Percentiles rank a stretch among this genome's conserved stretches.
Conservation (phyloP, 2,797 vertebrate species). For the Discoglossus pictus region DNA sequence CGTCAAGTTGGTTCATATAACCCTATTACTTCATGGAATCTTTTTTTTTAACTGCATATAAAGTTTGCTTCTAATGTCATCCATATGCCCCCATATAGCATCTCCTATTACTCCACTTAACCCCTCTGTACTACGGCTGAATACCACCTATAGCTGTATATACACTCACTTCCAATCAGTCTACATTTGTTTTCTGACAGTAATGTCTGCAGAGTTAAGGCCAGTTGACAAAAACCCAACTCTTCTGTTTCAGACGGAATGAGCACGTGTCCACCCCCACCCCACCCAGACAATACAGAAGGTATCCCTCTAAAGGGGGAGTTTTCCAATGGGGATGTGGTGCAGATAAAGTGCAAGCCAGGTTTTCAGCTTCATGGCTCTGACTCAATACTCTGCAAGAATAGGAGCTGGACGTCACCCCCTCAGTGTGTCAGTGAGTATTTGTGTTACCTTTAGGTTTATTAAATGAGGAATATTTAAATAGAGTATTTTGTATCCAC, state of each 20-base stretch:
- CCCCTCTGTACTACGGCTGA: not conserved
- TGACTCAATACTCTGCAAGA: slow-evolving; percentile 8
- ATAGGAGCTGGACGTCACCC: slow-evolving; percentile 30
- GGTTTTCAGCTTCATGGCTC: slow-evolving; percentile 12
- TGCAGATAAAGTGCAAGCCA: slow-evolving; percentile 19
- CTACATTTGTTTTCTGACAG: not conserved
- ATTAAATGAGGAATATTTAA: too few relatives aligned
- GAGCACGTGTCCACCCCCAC: not conserved
- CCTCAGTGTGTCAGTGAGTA: slow-evolving; percentile 33
- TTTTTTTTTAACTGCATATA: too few relatives aligned
- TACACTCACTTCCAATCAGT: not conserved
- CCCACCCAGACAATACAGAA: slow-evolving; percentile 15
- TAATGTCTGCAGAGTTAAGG: not conserved
- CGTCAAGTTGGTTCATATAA: too few relatives aligned
- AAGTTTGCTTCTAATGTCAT: too few relatives aligned
- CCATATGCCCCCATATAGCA: not conserved
- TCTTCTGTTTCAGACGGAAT: not conserved
- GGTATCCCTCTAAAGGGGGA: not conserved
- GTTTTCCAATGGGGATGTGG: slow-evolving; percentile 15
- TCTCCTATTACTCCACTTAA: not conserved
- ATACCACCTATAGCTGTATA: not conserved
- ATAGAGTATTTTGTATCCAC: too few relatives aligned
- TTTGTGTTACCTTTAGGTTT: too few relatives aligned
- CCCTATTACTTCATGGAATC: too few relatives aligned
- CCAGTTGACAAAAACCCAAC: not conserved